These are phyloP conservation scores for Drosophila subquinaria DNA, from an alignment of 2,888 invertebrate genomes.

Conservation along the genomic window DNA sequence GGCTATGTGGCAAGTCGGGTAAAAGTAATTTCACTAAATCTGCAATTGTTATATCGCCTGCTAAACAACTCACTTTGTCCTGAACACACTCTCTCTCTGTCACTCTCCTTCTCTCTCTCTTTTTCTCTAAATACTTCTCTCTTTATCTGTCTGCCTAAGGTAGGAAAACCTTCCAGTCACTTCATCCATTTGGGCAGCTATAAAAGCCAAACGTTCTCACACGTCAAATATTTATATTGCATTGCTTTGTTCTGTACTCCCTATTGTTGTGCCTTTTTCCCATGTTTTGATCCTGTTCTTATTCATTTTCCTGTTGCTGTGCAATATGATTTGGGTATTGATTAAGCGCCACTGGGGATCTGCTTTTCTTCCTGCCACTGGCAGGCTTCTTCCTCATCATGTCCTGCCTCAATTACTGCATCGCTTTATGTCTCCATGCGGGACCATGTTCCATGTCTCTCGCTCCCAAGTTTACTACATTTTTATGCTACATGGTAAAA, in stretches of 20 bases:
- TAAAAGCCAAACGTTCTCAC: constrained; percentile 75
- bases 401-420: constrained; percentile 69
- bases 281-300: constrained; percentile 22
- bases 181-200: constrained; percentile 42
- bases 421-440: constrained; percentile 60
- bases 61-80: constrained; percentile 72
- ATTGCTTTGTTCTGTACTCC: constrained; percentile 38
- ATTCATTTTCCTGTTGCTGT: constrained; percentile 20
- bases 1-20: constrained; percentile 24
- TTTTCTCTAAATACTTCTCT: background rate
- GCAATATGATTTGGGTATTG: constrained; percentile 74
- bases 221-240: constrained; percentile 80
- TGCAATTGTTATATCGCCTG: constrained; percentile 79
- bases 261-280: constrained; percentile 18
- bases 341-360: constrained; percentile 66
- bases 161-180: constrained; percentile 7
- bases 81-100: background rate
- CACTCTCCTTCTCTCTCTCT: background rate
- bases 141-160: constrained; percentile 1
- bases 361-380: constrained; percentile 12
- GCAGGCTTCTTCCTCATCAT: constrained; percentile 19
- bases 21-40: constrained; percentile 80
- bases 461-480: constrained; percentile 46
- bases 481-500: constrained; percentile 65
- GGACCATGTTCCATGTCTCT: constrained; percentile 28